Evolutionary conservation across 2,113 vertebrate genomes (phyloP), one percentile per base, ranked within the genome.

Genomic region (Trematomus loennbergii): DNA sequence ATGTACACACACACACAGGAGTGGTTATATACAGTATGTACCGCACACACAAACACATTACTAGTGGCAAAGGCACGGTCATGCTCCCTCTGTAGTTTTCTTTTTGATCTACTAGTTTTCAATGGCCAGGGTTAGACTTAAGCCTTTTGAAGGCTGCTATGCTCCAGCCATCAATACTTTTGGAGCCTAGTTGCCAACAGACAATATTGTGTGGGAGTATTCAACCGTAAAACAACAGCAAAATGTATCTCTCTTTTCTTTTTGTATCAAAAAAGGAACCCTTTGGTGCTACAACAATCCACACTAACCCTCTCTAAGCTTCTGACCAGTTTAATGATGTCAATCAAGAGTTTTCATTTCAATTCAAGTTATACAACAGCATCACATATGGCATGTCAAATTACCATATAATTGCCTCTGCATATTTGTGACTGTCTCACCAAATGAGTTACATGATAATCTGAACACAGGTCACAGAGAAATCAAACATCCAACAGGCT

Each of bases 101-200:
- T 67, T 69, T 59, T 71, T 84, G 46, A 73, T 74, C 62, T 75
- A 49, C 33, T 46, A 5, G 22, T 60, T 36, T 64, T 15, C 70
- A 53, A 69, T 58, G 72, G 67, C 72, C 52, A 68, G 49, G 33
- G 67, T 68, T 80, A 72, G 78, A 74, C 72, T 75, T 52, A 66
- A 46, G 48, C 17, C 45, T 68, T 78, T 60, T 80, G n/a, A 61
- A 80, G 15, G 43, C 53, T 69, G 59, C 63, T 67, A 55, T 64
- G 50, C 40, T 59, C 17, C 8, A 71, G 45, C 75, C 71, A 71
- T 91, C 71, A 78, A 66, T 84, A 75, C 72, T 64, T 81, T 49
- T 58, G 11, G 16, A 40, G 22, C n/a, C 9, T 53, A 36, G 25
- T 33, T 78, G 61, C 65, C 40, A 65, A 46, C 53, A 74, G 57